A percentile compares a stretch with the other conserved stretches of the same genome.
phyloP scores from a whole-genome alignment of 2,113 vertebrate species.

The Scatophagus argus region DNA sequence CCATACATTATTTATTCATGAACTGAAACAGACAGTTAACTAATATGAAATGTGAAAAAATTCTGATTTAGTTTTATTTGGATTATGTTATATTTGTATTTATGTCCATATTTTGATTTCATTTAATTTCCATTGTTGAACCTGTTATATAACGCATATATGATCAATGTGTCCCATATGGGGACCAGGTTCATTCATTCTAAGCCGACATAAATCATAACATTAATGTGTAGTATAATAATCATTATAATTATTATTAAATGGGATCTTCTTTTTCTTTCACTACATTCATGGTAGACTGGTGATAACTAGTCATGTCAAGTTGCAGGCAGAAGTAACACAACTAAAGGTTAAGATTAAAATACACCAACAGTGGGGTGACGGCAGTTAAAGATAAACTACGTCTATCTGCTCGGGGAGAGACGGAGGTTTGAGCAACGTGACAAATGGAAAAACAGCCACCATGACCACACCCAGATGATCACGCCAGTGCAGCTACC shows the following conservation, averaged over 20 bases:
- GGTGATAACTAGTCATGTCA: neutral
- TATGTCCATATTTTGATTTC: neutral
- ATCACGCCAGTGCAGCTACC: constrained; percentile 25
- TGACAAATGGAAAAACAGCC: constrained; percentile 30
- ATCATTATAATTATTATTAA: neutral
- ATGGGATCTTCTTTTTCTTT: neutral
- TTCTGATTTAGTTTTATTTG: too few species aligned
- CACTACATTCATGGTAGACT: neutral
- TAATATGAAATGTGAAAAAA: too few species aligned
- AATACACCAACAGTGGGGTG: neutral
- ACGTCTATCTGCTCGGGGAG: neutral
- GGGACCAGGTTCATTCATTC: too few species aligned
- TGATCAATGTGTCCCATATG: too few species aligned
- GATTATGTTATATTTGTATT: neutral
- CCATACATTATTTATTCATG: too few species aligned
- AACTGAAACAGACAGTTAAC: neutral
- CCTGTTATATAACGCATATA: too few species aligned
- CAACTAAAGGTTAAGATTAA: neutral
- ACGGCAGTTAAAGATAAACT: neutral
- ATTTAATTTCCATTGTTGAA: neutral
- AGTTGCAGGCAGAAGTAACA: neutral
- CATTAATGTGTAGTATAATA: neutral
- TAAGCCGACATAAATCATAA: too few species aligned
- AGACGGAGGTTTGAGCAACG: neutral
- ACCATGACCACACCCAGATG: constrained; percentile 39